Conservation (phyloP, 2,797 vertebrate species). For the Poeciliopsis infans region DNA sequence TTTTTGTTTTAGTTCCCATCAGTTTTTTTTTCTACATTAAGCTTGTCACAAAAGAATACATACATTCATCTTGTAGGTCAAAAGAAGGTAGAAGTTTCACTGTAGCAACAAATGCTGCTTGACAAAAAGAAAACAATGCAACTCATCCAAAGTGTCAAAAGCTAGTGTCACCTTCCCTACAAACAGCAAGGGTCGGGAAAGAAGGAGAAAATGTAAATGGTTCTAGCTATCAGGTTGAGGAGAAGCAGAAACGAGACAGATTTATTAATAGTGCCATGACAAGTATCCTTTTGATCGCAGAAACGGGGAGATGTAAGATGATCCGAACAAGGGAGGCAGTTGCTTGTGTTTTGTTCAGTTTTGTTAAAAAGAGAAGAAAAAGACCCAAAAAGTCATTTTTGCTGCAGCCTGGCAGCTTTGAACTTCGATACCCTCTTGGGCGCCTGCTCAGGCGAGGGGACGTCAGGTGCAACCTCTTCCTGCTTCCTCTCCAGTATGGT, state of each 20-base stretch:
- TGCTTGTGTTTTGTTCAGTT: slow-evolving; percentile 12
- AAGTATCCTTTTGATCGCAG: slow-evolving; percentile 7
- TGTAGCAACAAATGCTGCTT: slow-evolving; percentile 26
- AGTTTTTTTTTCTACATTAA: slow-evolving; percentile 57
- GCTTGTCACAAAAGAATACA: slow-evolving; percentile 58
- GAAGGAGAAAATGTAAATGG: slow-evolving; percentile 2
- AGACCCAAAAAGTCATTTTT: slow-evolving; percentile 72
- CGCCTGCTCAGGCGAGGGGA: slow-evolving; percentile 61
- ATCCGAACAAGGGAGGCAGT: not conserved
- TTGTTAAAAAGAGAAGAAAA: slow-evolving; percentile 18
- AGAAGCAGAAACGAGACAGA: slow-evolving; percentile 10
- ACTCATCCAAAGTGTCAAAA: slow-evolving; percentile 12
- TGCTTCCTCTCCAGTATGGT: slow-evolving; percentile 91
- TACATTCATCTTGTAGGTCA: slow-evolving; percentile 70
- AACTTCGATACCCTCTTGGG: slow-evolving; percentile 92
- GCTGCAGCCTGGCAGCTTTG: slow-evolving; percentile 91
- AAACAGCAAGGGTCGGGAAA: slow-evolving; percentile 24
- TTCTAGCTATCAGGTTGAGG: not conserved
- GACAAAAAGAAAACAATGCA: slow-evolving; percentile 24
- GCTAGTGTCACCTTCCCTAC: slow-evolving; percentile 26
- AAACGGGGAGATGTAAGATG: not conserved
- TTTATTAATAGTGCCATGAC: slow-evolving; percentile 17
- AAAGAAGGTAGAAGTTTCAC: slow-evolving; percentile 24
- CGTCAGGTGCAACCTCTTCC: slow-evolving; percentile 84
- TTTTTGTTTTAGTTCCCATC: slow-evolving; percentile 50